Evolutionary conservation across 2,888 invertebrate genomes (phyloP).

Genomic region (Rhimphoctona megacephalus): DNA sequence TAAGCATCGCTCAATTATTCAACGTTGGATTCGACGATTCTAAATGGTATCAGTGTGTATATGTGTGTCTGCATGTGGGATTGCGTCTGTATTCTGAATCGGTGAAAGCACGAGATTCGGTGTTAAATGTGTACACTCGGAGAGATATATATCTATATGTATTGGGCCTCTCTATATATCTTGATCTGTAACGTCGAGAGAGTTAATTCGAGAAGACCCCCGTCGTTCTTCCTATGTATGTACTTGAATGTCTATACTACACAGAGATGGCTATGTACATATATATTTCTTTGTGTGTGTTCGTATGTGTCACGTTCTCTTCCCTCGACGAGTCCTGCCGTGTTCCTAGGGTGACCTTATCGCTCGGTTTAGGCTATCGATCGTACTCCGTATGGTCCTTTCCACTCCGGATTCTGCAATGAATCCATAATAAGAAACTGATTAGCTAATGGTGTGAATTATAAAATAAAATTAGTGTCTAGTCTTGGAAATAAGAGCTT

Average conservation of each 20-base stretch:
- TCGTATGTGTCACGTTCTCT: constrained; percentile 27
- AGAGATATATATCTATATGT: constrained; percentile 32
- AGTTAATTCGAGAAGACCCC: constrained; percentile 67
- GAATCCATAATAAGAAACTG: constrained; percentile 56
- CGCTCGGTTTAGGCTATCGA: constrained; percentile 59
- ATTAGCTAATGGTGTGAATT: constrained; percentile 23
- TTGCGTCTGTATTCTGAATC: constrained; percentile 15
- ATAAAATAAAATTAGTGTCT: constrained; percentile 27
- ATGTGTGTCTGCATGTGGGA: constrained; percentile 9
- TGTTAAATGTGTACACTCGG: constrained; percentile 40
- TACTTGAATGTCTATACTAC: background rate
- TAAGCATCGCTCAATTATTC: constrained; percentile 62
- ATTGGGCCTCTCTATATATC: constrained; percentile 53
- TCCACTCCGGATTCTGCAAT: constrained; percentile 56
- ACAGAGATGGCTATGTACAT: background rate
- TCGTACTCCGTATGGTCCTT: constrained; percentile 57
- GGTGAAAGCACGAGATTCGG: constrained; percentile 52
- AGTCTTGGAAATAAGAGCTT: background rate
- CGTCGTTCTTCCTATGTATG: constrained; percentile 25
- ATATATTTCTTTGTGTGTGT: background rate
- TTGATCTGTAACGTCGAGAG: constrained; percentile 66
- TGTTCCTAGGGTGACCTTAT: constrained; percentile 62
- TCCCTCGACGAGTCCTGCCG: constrained; percentile 48
- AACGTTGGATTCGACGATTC: constrained; percentile 50
- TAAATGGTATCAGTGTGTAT: constrained; percentile 7